Evolutionary conservation across 2,797 vertebrate species (phyloP), one percentile per base, ranked within the genome.

Genomic region (Sebastes trivittatus): DNA sequence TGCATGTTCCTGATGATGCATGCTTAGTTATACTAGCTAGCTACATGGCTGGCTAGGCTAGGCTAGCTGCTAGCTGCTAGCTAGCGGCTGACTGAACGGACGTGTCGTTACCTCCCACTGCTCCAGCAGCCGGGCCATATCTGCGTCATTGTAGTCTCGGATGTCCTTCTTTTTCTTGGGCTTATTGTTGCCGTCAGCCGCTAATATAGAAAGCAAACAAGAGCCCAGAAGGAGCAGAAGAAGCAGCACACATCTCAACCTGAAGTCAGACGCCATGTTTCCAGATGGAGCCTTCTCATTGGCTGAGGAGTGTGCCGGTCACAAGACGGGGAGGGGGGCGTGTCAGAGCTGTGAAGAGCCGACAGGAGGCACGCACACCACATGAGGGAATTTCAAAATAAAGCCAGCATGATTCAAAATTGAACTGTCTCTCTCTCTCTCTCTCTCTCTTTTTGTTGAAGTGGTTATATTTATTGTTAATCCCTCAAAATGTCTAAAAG

Each of bases 41-140:
- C 13, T 11, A 18, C 22, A 30, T 5, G 18, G 23, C 7, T 13
- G 29, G 66, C 55, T 71, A 46, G 2, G 76, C 67, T 79, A 7
- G 29, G 29, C 29, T 7, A 30, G 20, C 34, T 38, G 25, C 63
- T 52, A 36, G 55, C 60, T 58, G 25, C 63, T 52, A 36, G 54
- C 60, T 58, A 18, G 3, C 8, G 23, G 4, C 59, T 36, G 64
- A 1, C 61, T 55, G 32, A 70, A 55, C 20, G 42, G 60, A 29
- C 84, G 4, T 75, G 9, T n/a, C 34, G 10, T 71, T 46, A 98
- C 98, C 98, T 99, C 98, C 98, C 98, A 99, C 76, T 99, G 97
- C 42, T 99, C 98, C 95, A 98, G 93, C 42, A 99, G 96, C 80
- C 97, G 95, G 1, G 98, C 98, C 98, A 99, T 99, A 78, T 99